Base-by-base conservation (phyloP, 2,888 invertebrate species). In the Sphaeridia pumilis region DNA sequence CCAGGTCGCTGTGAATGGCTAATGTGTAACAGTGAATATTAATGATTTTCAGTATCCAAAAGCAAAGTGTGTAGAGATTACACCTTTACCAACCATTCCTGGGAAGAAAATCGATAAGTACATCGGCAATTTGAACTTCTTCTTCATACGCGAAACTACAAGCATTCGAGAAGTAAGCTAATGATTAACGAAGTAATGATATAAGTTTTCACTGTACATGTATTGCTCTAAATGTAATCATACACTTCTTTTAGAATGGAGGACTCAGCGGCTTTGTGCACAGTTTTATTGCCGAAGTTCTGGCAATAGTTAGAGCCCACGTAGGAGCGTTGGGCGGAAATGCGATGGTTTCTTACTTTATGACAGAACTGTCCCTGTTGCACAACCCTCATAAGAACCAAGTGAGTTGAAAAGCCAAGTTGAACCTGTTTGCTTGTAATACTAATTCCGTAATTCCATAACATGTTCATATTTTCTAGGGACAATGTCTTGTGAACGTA, bases 361-460 rank as follows among this genome's bases (percentile, higher is more conserved):
- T 94, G 78, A 87, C 85, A 10, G 88, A 95, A 71, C 83, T 90
- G 64, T 83, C 90, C 67, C 74, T 97, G 36, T 81, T 87, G 56
- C 87, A 92, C 70, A 93, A 88, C 71, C 85, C 89, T 60, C 92
- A 94, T 70, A 94, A 94, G 73, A 95, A 94, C 74, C 95, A 95
- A 80, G 94, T 90, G 71, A 70, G 70, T 27, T n/a, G 10, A 14
- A 10, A n/a, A n/a, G n/a, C n/a, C n/a, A n/a, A n/a, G n/a, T n/a
- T n/a, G n/a, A n/a, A n/a, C n/a, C n/a, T n/a, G n/a, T n/a, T n/a
- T n/a, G n/a, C n/a, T n/a, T 3, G 4, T 42, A 35, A 26, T 49
- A 20, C 44, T 31, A 34, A 21, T 28, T 12, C 4, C 21, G 44
- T 21, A 21, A 4, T 5, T 22, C 22, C 41, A 20, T 41, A 17